Conservation (phyloP, 2,888 invertebrate genomes). For the Catocala sponsa region DNA sequence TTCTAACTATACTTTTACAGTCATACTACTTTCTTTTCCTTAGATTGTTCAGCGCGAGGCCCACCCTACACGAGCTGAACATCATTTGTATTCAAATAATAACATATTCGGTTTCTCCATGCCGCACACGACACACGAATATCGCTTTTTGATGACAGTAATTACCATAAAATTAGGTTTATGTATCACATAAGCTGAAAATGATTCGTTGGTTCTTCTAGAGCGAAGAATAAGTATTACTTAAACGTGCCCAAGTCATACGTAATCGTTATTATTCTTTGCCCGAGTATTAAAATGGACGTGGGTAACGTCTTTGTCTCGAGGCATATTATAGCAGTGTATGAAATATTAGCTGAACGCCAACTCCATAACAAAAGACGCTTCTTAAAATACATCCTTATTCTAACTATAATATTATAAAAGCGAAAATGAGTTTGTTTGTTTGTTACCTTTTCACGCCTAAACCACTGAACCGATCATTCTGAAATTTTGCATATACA, state of each 20-base stretch:
- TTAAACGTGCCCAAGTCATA: background rate
- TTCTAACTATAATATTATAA: too few relatives aligned
- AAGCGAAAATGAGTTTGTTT: too few relatives aligned
- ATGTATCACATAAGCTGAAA: conserved; percentile 46
- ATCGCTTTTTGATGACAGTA: conserved; percentile 62
- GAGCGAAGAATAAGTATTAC: conserved; percentile 5
- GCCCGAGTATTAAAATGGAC: conserved; percentile 2
- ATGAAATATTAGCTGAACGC: too few relatives aligned
- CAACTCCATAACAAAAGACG: too few relatives aligned
- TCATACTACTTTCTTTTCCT: background rate
- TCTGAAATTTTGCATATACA: too few relatives aligned
- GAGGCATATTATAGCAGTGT: too few relatives aligned
- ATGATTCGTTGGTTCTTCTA: conserved; percentile 39
- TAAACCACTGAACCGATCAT: too few relatives aligned
- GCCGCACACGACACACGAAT: conserved; percentile 52
- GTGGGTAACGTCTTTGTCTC: background rate
- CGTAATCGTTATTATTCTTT: background rate
- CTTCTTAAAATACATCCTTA: too few relatives aligned
- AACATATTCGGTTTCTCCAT: conserved; percentile 54
- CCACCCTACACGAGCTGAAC: conserved; percentile 20
- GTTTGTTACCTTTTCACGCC: too few relatives aligned
- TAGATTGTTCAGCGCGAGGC: background rate
- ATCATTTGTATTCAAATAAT: conserved; percentile 62
- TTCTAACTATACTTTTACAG: too few relatives aligned
- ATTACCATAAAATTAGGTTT: conserved; percentile 57